phyloP scores from a whole-genome alignment of 2,113 vertebrate genomes.

The Agapornis roseicollis region DNA sequence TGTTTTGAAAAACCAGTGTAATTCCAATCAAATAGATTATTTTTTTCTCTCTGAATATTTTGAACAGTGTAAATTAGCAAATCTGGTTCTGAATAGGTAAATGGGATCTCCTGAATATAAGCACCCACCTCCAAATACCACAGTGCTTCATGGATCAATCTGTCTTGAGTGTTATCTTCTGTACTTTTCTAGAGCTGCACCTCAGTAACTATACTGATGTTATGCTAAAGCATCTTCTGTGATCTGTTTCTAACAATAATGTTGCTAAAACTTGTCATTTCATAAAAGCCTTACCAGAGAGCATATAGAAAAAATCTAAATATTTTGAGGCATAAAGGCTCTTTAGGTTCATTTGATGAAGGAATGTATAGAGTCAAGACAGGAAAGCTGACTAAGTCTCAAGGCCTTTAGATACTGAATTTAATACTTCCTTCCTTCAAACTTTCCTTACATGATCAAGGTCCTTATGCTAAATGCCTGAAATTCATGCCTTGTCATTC shows the following conservation, averaged over 20 bases:
- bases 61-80: background rate
- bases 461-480: background rate
- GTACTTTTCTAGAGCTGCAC: background rate
- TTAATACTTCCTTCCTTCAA: background rate
- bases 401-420: background rate
- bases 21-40: background rate
- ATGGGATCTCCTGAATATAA: background rate
- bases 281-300: background rate
- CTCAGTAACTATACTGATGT: background rate
- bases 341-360: background rate
- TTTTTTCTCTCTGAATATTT: background rate
- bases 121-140: rapidly evolving
- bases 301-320: background rate
- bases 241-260: background rate
- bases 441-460: background rate
- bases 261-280: background rate
- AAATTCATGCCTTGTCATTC: background rate
- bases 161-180: background rate
- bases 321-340: background rate
- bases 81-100: background rate
- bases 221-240: background rate
- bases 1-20: background rate
- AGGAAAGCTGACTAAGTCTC: background rate
- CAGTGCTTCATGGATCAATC: background rate
- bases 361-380: background rate